Evolutionary conservation across 2,888 invertebrate genomes (phyloP), one percentile per base, ranked within the genome.

Genomic region (Trichogramma evanescens): DNA sequence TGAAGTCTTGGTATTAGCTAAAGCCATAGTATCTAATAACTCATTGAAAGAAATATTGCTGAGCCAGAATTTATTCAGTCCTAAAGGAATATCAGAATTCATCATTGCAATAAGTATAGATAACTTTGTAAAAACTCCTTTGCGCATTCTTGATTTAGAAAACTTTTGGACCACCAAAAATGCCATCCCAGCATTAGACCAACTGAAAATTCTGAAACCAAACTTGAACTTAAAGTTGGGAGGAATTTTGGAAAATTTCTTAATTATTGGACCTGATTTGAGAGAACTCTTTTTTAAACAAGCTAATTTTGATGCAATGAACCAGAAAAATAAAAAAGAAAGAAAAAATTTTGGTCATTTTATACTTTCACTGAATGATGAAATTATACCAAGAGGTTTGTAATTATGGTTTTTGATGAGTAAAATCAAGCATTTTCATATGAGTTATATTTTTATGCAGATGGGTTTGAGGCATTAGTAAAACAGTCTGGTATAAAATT

Each of bases 111-210:
- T 75, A 2, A 82, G 82, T 50, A 80, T 59, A 58, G 38, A 59
- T 54, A 46, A 60, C 4, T 58, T 69, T 50, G 58, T 64, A 9
- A 38, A 60, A 58, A 7, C 10, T 5, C 48, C 56, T n/a, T 71
- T 78, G n/a, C 61, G 59, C 60, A 83, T 26, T 68, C 81, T 85
- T 44, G 80, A 83, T 67, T 74, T 85, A 68, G 80, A 81, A 55
- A 80, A 80, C 68, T 75, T 80, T 59, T 80, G 79, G 73, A 78
- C 82, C 6, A 74, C 76, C 3, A 81, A 79, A 65, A 69, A 73
- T 44, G 76, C 79, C 63, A 57, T 80, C 9, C 69, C 74, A 61
- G 38, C n/a, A 26, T 50, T 65, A 43, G 48, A 63, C 4, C 10
- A 57, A 66, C 66, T 53, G n/a, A 60, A 57, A 58, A 58, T 65